Conservation (phyloP, 2,113 vertebrate species). For the Tragelaphus imberbis region DNA sequence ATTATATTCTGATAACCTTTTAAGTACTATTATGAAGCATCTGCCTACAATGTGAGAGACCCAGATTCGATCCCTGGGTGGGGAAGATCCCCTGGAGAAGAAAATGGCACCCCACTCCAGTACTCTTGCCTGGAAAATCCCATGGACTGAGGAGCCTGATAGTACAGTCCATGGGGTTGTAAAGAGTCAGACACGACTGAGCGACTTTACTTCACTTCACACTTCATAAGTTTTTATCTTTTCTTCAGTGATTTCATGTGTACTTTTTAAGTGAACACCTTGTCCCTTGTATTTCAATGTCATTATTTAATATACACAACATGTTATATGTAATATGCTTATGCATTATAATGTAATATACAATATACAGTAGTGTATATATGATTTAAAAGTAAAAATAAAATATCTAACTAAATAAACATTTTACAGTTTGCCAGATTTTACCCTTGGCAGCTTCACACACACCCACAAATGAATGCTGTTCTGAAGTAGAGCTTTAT, state of each 20-base stretch:
- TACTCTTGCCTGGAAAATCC: too few species aligned
- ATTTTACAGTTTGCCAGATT: background rate
- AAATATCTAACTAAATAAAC: background rate
- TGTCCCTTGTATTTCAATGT: background rate
- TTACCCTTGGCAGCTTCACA: background rate
- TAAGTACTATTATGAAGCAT: background rate
- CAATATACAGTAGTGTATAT: background rate
- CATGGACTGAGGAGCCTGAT: too few species aligned
- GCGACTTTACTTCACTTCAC: too few species aligned
- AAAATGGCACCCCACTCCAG: too few species aligned
- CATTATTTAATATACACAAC: background rate
- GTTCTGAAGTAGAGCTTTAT: background rate
- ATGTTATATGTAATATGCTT: background rate
- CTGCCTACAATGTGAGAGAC: too few species aligned
- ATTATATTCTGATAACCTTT: background rate
- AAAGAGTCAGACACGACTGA: too few species aligned
- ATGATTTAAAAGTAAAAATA: background rate
- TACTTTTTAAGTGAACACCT: background rate
- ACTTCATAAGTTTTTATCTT: background rate
- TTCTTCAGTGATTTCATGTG: background rate
- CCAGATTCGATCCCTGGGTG: too few species aligned
- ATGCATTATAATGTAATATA: background rate
- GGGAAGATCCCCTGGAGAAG: too few species aligned
- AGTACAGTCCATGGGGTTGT: too few species aligned
- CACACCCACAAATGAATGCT: background rate